Conservation (phyloP, 2,113 vertebrate genomes). For the Mellivora capensis region DNA sequence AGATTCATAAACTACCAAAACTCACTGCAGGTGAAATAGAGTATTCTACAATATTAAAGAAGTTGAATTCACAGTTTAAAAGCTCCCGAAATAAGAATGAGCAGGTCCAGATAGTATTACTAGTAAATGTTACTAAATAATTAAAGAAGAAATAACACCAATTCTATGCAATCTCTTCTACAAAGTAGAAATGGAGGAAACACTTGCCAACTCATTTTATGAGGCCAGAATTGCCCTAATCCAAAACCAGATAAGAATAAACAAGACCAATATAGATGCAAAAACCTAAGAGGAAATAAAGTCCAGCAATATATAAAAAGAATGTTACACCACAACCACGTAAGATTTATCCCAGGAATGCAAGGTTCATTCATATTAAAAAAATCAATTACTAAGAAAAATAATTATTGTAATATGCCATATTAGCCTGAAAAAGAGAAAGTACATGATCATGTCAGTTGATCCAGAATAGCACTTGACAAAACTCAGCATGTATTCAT, state of each 20-base stretch:
- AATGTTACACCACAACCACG: neutral
- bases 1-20: neutral
- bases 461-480: neutral
- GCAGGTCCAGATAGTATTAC: neutral
- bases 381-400: neutral
- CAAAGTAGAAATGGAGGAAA: neutral
- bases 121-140: neutral
- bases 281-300: neutral
- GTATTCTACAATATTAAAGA: neutral
- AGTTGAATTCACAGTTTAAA: neutral
- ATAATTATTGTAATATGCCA: neutral
- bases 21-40: neutral
- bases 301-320: neutral
- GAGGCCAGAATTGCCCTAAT: neutral
- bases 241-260: neutral
- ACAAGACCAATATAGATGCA: neutral
- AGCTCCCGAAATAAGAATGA: neutral
- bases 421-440: neutral
- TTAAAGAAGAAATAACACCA: neutral
- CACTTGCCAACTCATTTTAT: neutral
- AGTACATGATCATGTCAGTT: neutral
- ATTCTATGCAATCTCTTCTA: neutral
- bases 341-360: neutral
- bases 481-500: neutral
- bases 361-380: neutral